phyloP scores from a whole-genome alignment of 2,113 vertebrate species.

The Ceyx cyanopectus region DNA sequence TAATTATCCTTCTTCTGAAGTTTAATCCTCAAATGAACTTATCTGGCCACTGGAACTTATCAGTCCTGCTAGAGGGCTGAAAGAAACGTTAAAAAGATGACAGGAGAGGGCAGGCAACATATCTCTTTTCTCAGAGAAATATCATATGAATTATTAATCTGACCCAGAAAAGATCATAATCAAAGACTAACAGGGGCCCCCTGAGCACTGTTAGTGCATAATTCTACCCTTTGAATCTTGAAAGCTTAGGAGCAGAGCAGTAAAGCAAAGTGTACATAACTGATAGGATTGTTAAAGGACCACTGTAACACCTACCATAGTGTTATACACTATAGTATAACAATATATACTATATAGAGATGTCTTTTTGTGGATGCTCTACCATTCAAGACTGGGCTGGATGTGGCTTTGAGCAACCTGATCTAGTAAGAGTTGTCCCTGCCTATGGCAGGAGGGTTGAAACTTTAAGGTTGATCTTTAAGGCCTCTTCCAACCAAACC shows the following conservation, averaged over 20 bases:
- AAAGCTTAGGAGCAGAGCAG: background rate
- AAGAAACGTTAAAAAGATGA: conserved; percentile 40
- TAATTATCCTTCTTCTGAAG: conserved; percentile 13
- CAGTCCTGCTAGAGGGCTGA: background rate
- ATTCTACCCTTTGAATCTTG: conserved; percentile 38
- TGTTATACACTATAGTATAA: background rate
- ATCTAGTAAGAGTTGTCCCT: too few species aligned
- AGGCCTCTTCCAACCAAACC: too few species aligned
- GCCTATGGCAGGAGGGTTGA: too few species aligned
- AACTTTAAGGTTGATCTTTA: too few species aligned
- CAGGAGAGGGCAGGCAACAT: conserved; percentile 23
- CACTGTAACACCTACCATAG: background rate
- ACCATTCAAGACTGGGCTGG: too few species aligned
- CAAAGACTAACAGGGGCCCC: conserved; percentile 47
- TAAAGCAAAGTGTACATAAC: background rate
- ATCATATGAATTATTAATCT: conserved; percentile 72
- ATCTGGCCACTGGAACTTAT: background rate
- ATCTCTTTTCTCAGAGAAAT: conserved; percentile 47
- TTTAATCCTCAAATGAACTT: conserved; percentile 21
- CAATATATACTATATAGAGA: background rate
- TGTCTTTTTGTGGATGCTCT: background rate
- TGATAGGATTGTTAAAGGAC: background rate
- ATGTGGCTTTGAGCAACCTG: too few species aligned
- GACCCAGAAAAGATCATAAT: conserved; percentile 73
- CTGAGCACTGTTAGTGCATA: conserved; percentile 49